Evolutionary conservation across 2,113 vertebrate genomes (phyloP), one percentile per base, ranked within the genome.

Genomic region (Panurus biarmicus): DNA sequence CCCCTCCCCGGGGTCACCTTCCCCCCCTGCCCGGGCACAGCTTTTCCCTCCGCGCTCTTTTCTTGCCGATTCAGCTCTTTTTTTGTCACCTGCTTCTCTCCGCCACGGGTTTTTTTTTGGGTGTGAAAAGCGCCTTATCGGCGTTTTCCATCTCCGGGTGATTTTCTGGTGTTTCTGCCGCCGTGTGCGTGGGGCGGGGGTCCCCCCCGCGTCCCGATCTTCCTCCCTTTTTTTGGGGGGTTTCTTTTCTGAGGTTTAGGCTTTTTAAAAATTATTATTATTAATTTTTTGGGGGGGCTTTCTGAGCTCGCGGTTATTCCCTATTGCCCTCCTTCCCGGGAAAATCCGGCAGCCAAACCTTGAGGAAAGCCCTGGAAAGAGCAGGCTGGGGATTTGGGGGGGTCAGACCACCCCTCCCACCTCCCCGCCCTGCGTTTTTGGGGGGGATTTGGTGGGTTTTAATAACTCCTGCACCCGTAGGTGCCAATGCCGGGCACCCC

Each of bases 301-400:
- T 53, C 26, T 11, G 19, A 85, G 26, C 12, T 70, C 15, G 0
- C 2, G 3, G n/a, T 65, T 5, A 1, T 21, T 69, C 42, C 48
- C 7, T 1, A 23, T 29, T 17, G 26, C 0, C 0, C 15, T 48
- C 23, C 24, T 7, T 38, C 3, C 2, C 3, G 2, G 5, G 23
- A 48, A 48, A 42, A 61, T 1, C 1, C 20, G 2, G 58, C 38
- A 35, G 5, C 18, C 5, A 14, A 24, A 31, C 35, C 23, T 3
- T 3, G 6, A 38, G 8, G 26, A 28, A 44, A 57, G 6, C 26
- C 8, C 13, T 8, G 21, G 66, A 5, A 6, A 6, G 40, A 47
- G 33, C 16, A 2, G 28, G 24, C 25, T 21, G 5, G 23, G 33
- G 57, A 25, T 35, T 35, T 4, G 33, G 61, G 35, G 36, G 6